phyloP scores from a whole-genome alignment of 2,113 vertebrate genomes.

The Maccullochella peelii region DNA sequence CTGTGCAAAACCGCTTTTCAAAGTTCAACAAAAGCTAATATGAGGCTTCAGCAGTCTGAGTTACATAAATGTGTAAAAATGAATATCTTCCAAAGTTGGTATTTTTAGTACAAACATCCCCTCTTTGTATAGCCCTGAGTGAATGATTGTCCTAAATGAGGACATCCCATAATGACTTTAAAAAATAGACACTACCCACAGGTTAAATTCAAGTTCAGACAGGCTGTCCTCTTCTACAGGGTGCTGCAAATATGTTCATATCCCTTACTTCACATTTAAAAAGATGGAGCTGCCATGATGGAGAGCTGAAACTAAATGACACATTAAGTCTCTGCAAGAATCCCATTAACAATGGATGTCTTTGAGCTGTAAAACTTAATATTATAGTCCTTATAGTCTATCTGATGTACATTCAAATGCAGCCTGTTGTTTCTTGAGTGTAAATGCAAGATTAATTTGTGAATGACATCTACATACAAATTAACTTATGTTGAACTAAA shows the following conservation, averaged over 20 bases:
- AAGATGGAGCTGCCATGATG: not conserved
- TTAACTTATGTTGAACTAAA: not conserved
- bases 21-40: too few species aligned
- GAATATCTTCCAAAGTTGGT: not conserved
- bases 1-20: not conserved
- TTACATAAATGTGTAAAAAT: too few species aligned
- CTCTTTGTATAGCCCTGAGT: not conserved
- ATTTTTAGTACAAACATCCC: not conserved
- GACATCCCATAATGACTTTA: not conserved
- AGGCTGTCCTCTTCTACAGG: not conserved
- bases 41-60: too few species aligned
- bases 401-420: too few species aligned
- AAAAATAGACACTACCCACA: not conserved
- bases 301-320: not conserved
- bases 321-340: not conserved
- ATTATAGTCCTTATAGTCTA: not conserved
- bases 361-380: not conserved
- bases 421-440: not conserved
- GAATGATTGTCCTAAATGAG: not conserved
- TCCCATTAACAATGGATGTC: not conserved
- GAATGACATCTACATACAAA: not conserved
- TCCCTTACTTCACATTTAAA: not conserved
- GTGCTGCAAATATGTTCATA: not conserved
- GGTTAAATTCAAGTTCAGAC: not conserved
- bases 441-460: not conserved